Percentiles rank a stretch among this genome's conserved stretches.
phyloP scores from a whole-genome alignment of 2,797 vertebrate species.

The Borostomias antarcticus region DNA sequence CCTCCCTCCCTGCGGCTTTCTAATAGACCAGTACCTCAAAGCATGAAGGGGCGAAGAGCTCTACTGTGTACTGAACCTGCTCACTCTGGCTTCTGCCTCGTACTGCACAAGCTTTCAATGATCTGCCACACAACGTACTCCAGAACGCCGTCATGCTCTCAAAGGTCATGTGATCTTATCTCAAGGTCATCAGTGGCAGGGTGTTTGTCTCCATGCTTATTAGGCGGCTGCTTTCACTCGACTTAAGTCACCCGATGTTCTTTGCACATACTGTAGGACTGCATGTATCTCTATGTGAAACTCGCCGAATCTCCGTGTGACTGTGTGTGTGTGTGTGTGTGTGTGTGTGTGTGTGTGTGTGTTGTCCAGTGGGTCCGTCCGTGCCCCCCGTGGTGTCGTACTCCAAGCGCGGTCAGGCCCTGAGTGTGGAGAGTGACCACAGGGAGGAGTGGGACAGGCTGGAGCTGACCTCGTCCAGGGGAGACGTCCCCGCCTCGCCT shows the following conservation, averaged over 20 bases:
- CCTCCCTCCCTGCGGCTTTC: background rate
- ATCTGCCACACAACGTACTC: background rate
- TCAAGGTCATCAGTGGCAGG: background rate
- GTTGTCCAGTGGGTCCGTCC: slow-evolving; percentile 77
- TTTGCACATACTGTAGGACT: background rate
- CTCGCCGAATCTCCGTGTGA: too few species aligned
- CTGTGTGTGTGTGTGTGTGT: background rate
- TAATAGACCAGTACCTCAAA: background rate
- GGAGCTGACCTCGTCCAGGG: slow-evolving; percentile 79
- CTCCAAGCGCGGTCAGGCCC: slow-evolving; percentile 84
- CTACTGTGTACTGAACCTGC: background rate
- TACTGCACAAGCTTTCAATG: too few species aligned
- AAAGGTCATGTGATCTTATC: background rate
- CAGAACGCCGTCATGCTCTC: background rate
- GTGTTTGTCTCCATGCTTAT: background rate
- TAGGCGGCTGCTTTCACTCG: background rate
- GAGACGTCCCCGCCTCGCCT: slow-evolving; percentile 82
- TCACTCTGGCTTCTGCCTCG: background rate
- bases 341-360: background rate
- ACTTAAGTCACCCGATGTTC: too few species aligned
- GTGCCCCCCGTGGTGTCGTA: slow-evolving; percentile 85
- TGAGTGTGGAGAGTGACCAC: slow-evolving; percentile 84
- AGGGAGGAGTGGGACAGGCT: slow-evolving; percentile 86
- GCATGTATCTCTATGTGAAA: background rate
- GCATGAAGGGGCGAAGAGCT: background rate